Percentiles rank a stretch among this genome's conserved stretches.
These are phyloP conservation scores for Taphrorychus bicolor DNA, from an alignment of 2,888 invertebrate genomes.

Conservation along the genomic window DNA sequence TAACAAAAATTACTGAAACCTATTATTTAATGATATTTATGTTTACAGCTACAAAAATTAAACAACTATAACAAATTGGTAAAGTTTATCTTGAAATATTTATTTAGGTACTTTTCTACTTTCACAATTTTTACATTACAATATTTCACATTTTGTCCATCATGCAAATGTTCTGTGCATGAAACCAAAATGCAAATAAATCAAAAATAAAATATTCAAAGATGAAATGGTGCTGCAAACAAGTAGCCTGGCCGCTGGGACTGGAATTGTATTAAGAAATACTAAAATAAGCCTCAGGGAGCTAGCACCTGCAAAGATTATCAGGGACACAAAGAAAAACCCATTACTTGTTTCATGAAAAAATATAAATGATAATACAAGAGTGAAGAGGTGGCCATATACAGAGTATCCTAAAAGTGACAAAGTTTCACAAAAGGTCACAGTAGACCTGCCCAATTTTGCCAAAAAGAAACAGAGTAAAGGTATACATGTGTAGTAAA, in stretches of 20 bases:
- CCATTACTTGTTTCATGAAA: constrained; percentile 58
- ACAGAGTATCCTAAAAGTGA: constrained; percentile 61
- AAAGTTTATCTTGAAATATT: not conserved
- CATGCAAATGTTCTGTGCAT: constrained; percentile 54
- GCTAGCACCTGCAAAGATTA: constrained; percentile 61
- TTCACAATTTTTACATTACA: not conserved
- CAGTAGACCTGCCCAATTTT: constrained; percentile 52
- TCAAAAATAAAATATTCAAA: constrained; percentile 61
- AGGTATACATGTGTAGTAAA: constrained; percentile 56
- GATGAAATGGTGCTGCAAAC: constrained; percentile 60
- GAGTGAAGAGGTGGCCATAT: constrained; percentile 61
- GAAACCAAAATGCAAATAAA: constrained; percentile 63
- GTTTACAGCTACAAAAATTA: too few species aligned
- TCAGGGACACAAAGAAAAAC: constrained; percentile 60
- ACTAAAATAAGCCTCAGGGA: constrained; percentile 61
- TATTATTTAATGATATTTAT: too few species aligned
- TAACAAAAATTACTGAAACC: too few species aligned
- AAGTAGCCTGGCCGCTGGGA: constrained; percentile 61
- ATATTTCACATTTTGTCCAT: not conserved
- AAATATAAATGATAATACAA: constrained; percentile 57
- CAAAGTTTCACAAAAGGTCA: constrained; percentile 57
- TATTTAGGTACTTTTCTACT: not conserved
- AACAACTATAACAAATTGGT: too few species aligned
- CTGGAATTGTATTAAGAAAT: constrained; percentile 59
- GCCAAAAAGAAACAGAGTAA: constrained; percentile 54